A percentile compares a stretch with the other conserved stretches of the same genome.
These are phyloP conservation scores for Bruchidius siliquastri DNA, from an alignment of 2,888 invertebrate species.

Conservation along the genomic window DNA sequence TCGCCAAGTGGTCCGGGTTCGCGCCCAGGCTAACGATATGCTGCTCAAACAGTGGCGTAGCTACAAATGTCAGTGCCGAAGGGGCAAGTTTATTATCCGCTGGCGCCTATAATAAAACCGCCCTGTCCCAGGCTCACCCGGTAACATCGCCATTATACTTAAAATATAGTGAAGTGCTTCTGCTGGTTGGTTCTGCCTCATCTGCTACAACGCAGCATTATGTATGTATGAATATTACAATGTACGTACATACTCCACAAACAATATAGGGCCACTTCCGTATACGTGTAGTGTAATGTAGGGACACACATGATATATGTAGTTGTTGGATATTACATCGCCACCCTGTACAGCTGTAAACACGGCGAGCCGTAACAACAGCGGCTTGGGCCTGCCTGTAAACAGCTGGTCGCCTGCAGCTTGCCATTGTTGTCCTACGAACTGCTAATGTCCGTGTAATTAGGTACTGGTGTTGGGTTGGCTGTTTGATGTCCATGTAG, in stretches of 20 bases:
- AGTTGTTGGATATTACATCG: not conserved
- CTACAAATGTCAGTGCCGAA: too few species aligned
- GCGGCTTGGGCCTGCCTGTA: not conserved
- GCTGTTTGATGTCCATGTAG: slow-evolving; percentile 9
- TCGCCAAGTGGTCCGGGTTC: too few species aligned
- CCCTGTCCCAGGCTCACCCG: too few species aligned
- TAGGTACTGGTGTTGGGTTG: slow-evolving; percentile 5
- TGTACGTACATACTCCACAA: not conserved
- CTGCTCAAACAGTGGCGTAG: too few species aligned
- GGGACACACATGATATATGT: not conserved
- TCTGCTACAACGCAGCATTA: too few species aligned
- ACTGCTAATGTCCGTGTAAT: slow-evolving; percentile 23
- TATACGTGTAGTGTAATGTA: not conserved
- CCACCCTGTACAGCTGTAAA: not conserved
- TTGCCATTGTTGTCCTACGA: slow-evolving; percentile 18
- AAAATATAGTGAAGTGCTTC: too few species aligned
- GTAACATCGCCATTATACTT: too few species aligned
- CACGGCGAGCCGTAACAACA: not conserved
- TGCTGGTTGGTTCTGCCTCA: too few species aligned
- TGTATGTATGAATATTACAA: not conserved
- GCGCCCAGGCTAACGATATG: too few species aligned
- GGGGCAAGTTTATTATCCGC: too few species aligned
- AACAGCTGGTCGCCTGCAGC: not conserved
- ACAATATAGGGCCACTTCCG: not conserved
- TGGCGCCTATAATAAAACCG: too few species aligned